A percentile compares a stretch with the other conserved stretches of the same genome.
phyloP scores from a whole-genome alignment of 2,888 invertebrate genomes.

The Cheilosia impressa region DNA sequence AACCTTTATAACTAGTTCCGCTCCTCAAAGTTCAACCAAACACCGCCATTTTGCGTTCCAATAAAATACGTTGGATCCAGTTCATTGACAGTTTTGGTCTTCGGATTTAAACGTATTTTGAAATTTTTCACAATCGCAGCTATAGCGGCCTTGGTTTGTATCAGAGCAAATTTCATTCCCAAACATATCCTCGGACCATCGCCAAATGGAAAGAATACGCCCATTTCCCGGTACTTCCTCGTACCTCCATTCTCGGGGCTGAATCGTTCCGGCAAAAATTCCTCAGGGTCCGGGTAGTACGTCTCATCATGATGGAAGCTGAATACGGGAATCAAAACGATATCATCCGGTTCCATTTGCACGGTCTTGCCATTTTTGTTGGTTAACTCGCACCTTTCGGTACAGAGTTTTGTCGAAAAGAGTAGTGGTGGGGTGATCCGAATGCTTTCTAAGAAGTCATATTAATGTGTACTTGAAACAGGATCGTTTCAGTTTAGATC shows the following conservation, averaged over 20 bases:
- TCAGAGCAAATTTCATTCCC: slow-evolving; percentile 80
- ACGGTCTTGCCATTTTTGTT: slow-evolving; percentile 77
- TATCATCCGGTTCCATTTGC: slow-evolving; percentile 77
- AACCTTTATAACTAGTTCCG: not conserved
- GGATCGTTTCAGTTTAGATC: not conserved
- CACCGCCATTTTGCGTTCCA: slow-evolving; percentile 79
- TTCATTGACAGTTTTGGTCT: slow-evolving; percentile 77
- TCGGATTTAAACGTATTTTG: slow-evolving; percentile 77
- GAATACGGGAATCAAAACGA: slow-evolving; percentile 80
- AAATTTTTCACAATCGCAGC: slow-evolving; percentile 78
- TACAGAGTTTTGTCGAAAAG: slow-evolving; percentile 80
- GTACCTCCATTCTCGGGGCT: slow-evolving; percentile 78
- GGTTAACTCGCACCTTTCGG: slow-evolving; percentile 77
- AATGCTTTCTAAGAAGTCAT: slow-evolving; percentile 78
- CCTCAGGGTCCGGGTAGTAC: slow-evolving; percentile 79
- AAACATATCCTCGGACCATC: slow-evolving; percentile 82
- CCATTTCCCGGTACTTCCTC: slow-evolving; percentile 80
- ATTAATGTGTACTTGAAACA: not conserved
- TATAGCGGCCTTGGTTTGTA: slow-evolving; percentile 80
- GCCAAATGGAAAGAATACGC: slow-evolving; percentile 82
- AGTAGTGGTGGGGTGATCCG: slow-evolving; percentile 80
- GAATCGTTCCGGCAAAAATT: slow-evolving; percentile 82
- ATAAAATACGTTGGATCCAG: slow-evolving; percentile 79
- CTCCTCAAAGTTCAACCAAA: slow-evolving; percentile 79
- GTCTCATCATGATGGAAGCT: slow-evolving; percentile 80